A percentile compares a stretch with the other conserved stretches of the same genome.
phyloP scores from a whole-genome alignment of 2,113 vertebrate genomes.

The Quiscalus mexicanus region DNA sequence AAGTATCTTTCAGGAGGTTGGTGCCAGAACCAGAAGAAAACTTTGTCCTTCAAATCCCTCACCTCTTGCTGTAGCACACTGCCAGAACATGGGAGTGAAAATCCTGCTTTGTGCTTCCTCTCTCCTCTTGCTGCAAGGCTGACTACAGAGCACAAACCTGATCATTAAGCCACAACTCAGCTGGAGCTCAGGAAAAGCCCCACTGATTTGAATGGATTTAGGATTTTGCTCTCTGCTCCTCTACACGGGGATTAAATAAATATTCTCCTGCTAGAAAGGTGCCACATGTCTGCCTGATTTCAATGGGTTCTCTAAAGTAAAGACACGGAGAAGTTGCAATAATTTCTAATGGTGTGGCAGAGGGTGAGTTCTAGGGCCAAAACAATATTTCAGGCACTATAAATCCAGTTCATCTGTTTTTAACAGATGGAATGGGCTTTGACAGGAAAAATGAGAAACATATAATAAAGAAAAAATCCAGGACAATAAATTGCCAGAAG shows the following conservation, averaged over 20 bases:
- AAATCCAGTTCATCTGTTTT: neutral
- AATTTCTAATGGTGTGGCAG: neutral
- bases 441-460: neutral
- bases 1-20: neutral
- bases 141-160: neutral
- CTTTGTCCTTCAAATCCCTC: neutral
- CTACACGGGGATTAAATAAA: neutral
- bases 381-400: neutral
- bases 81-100: neutral
- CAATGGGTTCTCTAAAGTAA: neutral
- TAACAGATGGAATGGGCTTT: neutral
- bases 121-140: neutral
- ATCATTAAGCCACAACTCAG: neutral
- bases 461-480: neutral
- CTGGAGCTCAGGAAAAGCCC: neutral
- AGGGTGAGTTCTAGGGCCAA: neutral
- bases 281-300: neutral
- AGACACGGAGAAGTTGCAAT: neutral
- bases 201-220: neutral
- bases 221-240: neutral
- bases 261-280: neutral
- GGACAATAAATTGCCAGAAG: neutral
- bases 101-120: neutral
- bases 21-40: neutral
- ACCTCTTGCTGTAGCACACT: neutral